Conservation (phyloP, 2,888 invertebrate genomes). For the Digitonthophagus gazella region DNA sequence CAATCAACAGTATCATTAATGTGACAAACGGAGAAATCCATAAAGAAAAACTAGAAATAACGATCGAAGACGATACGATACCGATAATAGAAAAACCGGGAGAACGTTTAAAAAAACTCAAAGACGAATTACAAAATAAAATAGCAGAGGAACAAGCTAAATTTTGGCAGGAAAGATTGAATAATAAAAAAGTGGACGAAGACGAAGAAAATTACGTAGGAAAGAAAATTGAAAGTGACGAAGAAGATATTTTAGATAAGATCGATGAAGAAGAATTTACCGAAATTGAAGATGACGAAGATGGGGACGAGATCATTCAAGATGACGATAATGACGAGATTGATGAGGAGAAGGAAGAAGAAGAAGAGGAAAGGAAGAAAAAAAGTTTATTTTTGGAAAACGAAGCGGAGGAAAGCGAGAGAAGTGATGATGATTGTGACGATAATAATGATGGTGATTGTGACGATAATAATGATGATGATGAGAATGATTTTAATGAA, state of each 20-base stretch:
- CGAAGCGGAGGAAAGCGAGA: constrained; percentile 41
- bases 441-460: constrained; percentile 35
- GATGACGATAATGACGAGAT: constrained; percentile 53
- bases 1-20: constrained; percentile 47
- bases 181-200: constrained; percentile 38
- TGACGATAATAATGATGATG: constrained; percentile 38
- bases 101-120: constrained; percentile 66
- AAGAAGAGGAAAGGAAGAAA: constrained; percentile 52
- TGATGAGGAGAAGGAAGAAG: constrained; percentile 52
- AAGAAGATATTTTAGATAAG: constrained; percentile 54
- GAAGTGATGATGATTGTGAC: constrained; percentile 27
- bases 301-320: constrained; percentile 57
- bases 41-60: constrained; percentile 47
- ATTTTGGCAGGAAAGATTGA: constrained; percentile 64
- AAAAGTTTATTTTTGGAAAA: constrained; percentile 45
- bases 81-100: constrained; percentile 62
- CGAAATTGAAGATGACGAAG: constrained; percentile 57
- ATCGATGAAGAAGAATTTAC: constrained; percentile 53
- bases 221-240: constrained; percentile 47
- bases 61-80: constrained; percentile 41
- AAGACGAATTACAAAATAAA: constrained; percentile 66
- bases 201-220: constrained; percentile 50
- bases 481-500: constrained; percentile 28
- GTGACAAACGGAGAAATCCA: constrained; percentile 52
- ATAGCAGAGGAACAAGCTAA: constrained; percentile 70